Conservation (phyloP, 2,797 vertebrate species). For the Notolepis coatsorum region DNA sequence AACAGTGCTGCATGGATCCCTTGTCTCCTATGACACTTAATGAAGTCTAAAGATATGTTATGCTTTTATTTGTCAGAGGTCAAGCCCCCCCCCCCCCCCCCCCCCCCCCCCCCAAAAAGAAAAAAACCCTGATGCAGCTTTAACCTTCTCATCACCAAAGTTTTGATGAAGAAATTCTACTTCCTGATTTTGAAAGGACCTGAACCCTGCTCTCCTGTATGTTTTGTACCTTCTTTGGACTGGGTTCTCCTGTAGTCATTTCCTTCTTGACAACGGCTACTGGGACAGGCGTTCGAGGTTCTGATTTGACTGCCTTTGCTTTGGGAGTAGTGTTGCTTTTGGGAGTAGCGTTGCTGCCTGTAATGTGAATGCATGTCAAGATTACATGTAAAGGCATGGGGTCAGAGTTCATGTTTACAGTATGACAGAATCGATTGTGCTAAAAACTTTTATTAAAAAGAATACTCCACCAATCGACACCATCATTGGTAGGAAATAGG, state of each 20-base stretch:
- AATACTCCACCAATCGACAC: too few relatives aligned
- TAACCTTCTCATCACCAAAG: not conserved
- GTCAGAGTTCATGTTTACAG: too few relatives aligned
- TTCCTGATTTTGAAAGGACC: not conserved
- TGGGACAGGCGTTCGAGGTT: constrained; percentile 56
- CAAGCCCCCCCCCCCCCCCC: too few relatives aligned
- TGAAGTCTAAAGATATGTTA: too few relatives aligned
- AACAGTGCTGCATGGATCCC: too few relatives aligned
- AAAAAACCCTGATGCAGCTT: too few relatives aligned
- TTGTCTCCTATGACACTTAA: too few relatives aligned
- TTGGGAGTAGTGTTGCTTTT: constrained; percentile 70
- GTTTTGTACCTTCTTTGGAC: constrained; percentile 77
- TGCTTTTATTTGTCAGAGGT: not conserved
- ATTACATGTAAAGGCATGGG: too few relatives aligned
- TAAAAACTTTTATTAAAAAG: too few relatives aligned
- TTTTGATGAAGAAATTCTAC: not conserved
- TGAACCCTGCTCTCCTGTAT: not conserved
- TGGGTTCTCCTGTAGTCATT: constrained; percentile 42
- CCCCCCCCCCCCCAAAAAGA: too few relatives aligned
- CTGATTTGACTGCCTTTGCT: constrained; percentile 64
- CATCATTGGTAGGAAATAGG: too few relatives aligned
- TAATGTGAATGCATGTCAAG: not conserved
- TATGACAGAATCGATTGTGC: too few relatives aligned
- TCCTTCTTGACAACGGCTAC: constrained; percentile 66
- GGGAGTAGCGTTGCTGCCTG: constrained; percentile 63